These are phyloP conservation scores for Penelope pileata DNA, from an alignment of 2,113 vertebrate genomes.

Conservation along the genomic window DNA sequence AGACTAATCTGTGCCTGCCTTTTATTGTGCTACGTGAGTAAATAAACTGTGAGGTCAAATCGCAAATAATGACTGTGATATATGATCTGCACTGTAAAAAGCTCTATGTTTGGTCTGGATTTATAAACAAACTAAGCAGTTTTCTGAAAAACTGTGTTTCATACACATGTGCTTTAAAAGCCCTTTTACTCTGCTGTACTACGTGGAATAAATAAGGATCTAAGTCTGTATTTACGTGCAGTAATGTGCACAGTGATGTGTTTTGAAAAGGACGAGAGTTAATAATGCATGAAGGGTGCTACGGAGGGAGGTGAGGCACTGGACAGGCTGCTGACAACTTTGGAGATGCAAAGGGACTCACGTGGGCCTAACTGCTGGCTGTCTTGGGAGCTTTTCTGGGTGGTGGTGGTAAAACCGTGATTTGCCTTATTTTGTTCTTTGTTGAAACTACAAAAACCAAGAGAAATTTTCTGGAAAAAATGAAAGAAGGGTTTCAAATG, in stretches of 20 bases:
- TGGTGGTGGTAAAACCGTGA: neutral
- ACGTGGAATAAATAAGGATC: neutral
- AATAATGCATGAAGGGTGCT: slow-evolving; percentile 8
- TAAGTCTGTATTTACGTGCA: neutral
- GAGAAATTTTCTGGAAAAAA: neutral
- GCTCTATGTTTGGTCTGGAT: neutral
- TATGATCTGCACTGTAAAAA: neutral
- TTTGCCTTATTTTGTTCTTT: neutral
- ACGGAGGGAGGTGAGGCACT: neutral
- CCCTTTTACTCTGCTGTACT: neutral
- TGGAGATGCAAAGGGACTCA: neutral
- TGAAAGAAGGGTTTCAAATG: neutral
- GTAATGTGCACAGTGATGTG: neutral
- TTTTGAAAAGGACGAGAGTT: neutral
- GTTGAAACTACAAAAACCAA: neutral
- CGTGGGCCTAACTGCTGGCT: neutral
- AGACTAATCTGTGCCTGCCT: neutral
- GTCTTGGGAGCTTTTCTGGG: neutral
- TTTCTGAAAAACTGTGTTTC: neutral
- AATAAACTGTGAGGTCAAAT: neutral
- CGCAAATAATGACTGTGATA: neutral
- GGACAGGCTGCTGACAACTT: neutral
- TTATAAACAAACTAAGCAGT: neutral
- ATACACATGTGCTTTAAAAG: neutral
- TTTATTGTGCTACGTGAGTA: neutral